phyloP scores from a whole-genome alignment of 2,888 invertebrate genomes.

The Venusia cambrica region DNA sequence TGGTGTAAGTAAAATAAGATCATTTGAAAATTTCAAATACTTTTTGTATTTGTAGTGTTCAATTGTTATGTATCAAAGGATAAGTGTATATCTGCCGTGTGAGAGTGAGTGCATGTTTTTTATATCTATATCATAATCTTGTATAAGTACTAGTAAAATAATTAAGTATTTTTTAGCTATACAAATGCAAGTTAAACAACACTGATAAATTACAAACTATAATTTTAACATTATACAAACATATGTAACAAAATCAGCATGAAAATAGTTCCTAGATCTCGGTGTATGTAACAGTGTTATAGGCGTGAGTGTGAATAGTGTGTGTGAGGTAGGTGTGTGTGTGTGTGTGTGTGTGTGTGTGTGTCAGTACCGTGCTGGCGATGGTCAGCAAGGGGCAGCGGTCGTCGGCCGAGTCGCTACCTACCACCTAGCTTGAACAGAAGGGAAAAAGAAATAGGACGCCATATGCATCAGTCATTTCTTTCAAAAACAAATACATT shows the following conservation, averaged over 20 bases:
- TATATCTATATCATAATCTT: not conserved
- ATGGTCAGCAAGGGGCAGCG: constrained; percentile 60
- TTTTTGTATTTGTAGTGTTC: constrained; percentile 24
- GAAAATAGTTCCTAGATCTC: constrained; percentile 5
- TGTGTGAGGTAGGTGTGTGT: constrained; percentile 33
- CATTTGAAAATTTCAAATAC: constrained; percentile 16
- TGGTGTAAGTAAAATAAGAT: constrained; percentile 37
- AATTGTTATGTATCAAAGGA: constrained; percentile 28
- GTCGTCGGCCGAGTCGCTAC: constrained; percentile 68
- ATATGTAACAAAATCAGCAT: constrained; percentile 1
- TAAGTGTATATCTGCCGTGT: constrained; percentile 24
- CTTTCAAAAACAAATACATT: constrained; percentile 54
- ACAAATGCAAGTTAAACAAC: too few species aligned
- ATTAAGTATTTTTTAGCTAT: too few species aligned
- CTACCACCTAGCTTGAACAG: constrained; percentile 82
- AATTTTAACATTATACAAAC: constrained; percentile 5
- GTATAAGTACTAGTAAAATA: not conserved
- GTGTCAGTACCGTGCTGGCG: constrained; percentile 74
- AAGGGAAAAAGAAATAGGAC: constrained; percentile 77
- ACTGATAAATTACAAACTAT: constrained; percentile 1
- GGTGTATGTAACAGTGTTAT: constrained; percentile 16
- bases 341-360: constrained; percentile 30
- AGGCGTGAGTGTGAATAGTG: too few species aligned
- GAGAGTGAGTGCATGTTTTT: constrained; percentile 16
- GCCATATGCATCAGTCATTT: constrained; percentile 78